Conservation (phyloP, 2,888 invertebrate genomes). For the Eumerus sabulonum region DNA sequence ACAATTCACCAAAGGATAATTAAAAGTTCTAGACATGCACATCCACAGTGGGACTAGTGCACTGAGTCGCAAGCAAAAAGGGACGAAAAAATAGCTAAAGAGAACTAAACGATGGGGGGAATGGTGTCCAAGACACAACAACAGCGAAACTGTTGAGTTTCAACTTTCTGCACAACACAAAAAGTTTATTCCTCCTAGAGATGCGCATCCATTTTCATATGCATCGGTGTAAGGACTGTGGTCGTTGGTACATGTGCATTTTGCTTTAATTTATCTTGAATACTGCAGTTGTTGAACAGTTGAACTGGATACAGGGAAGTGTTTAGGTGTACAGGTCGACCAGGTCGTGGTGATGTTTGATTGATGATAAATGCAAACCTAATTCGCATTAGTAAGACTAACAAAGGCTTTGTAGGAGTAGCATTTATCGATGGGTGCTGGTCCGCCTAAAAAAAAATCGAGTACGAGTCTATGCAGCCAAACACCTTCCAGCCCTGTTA, state of each 20-base stretch:
- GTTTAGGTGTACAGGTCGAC: background rate
- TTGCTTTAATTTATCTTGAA: slow-evolving; percentile 26
- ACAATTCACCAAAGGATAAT: slow-evolving; percentile 68
- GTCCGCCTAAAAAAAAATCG: no score
- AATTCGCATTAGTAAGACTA: no score
- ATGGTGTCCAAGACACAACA: background rate
- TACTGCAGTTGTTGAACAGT: slow-evolving; percentile 54
- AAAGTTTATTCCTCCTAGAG: slow-evolving; percentile 7
- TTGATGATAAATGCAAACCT: no score
- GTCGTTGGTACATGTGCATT: slow-evolving; percentile 1
- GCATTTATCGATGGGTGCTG: no score
- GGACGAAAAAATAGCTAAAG: no score
- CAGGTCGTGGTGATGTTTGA: no score
- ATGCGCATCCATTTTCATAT: slow-evolving; percentile 11
- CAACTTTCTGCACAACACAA: slow-evolving; percentile 29
- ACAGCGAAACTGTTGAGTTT: slow-evolving; percentile 29
- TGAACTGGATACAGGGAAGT: slow-evolving; percentile 45
- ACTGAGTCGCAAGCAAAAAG: no score
- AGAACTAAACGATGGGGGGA: no score
- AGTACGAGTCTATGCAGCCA: no score
- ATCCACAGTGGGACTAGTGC: slow-evolving; percentile 27
- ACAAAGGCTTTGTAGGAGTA: no score
- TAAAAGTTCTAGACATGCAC: slow-evolving; percentile 67
- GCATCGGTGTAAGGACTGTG: slow-evolving; percentile 45
- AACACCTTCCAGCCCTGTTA: no score